A percentile compares a stretch with the other conserved stretches of the same genome.
phyloP scores from a whole-genome alignment of 1,140 invertebrate species.

The Nilaparvata lugens region DNA sequence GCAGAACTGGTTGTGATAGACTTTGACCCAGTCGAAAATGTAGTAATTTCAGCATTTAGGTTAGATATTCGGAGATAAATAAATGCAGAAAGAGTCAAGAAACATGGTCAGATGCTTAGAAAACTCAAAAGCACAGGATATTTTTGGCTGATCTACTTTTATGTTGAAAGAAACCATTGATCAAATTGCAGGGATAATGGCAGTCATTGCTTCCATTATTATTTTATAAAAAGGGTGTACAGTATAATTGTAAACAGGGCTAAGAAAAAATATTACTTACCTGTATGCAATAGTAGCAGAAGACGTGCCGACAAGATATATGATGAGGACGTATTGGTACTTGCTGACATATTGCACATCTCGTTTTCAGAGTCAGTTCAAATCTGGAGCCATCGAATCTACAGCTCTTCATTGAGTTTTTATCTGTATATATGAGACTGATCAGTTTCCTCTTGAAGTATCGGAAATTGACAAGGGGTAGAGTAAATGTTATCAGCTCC shows the following conservation, averaged over 20 bases:
- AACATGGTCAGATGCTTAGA: too few relatives aligned
- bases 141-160: too few relatives aligned
- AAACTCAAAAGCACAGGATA: too few relatives aligned
- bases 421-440: background rate
- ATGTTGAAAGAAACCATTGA: too few relatives aligned
- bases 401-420: slow-evolving; percentile 18
- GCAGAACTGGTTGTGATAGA: too few relatives aligned
- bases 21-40: too few relatives aligned
- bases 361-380: slow-evolving; percentile 13
- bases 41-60: too few relatives aligned
- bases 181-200: too few relatives aligned
- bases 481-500: slow-evolving; percentile 47
- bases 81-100: too few relatives aligned
- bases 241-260: background rate
- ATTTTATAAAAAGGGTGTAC: too few relatives aligned
- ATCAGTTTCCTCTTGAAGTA: slow-evolving; percentile 36
- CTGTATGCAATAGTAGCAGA: slow-evolving; percentile 34
- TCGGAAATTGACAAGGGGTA: slow-evolving; percentile 50
- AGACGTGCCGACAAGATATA: slow-evolving; percentile 29
- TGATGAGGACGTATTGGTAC: slow-evolving; percentile 30
- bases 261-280: slow-evolving; percentile 18
- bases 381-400: background rate
- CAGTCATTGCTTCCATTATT: too few relatives aligned
- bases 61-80: too few relatives aligned
- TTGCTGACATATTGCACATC: slow-evolving; percentile 30